Base-by-base conservation (phyloP, 1,140 invertebrate species). In the Drosophila watanabei region DNA sequence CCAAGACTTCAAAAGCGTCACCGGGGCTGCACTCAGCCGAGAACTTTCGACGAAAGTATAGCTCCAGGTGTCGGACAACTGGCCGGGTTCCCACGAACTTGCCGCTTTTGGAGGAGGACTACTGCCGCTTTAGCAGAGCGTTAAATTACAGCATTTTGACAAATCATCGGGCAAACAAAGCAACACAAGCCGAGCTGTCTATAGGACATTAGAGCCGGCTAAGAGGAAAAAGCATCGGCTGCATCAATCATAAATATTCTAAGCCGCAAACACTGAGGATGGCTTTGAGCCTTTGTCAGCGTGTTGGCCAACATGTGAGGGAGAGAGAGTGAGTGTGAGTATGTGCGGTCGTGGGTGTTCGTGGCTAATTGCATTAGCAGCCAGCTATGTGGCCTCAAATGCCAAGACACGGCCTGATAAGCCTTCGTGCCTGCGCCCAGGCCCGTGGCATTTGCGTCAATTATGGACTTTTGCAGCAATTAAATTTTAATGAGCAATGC, bases 221-320 rank as follows among this genome's bases (percentile, higher is more conserved):
- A 49, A 64, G 45, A 39, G 60, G 48, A 64, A 75, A 84, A 80
- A 66, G 49, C 77, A 56, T 68, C 56, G 62, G 43, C 59, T 78
- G 78, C 85, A 88, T 88, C 86, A 85, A 88, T 88, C 85, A 88
- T 88, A 85, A 89, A 89, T 79, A 72, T 66, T 75, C 83, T 88
- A 90, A 90, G 85, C 85, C 63, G 80, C 76, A 71, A 82, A 79
- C 68, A 70, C 58, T 51, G 56, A 18, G n/a, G 60, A 75, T 83
- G 76, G 64, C 82, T 78, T 72, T 72, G 52, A 49, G 56, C 71
- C 49, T 63, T 45, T 83, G 46, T 83, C 54, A 57, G 35, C 20
- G 54, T 14, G 5, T 56, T 56, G 52, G 52, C 35, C 54, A 28
- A 24, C 32, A 56, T 37, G 33, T 6, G 18, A 33, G 30, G 6